phyloP scores from a whole-genome alignment of 1,140 invertebrate genomes.

The Pogonus chalceus region DNA sequence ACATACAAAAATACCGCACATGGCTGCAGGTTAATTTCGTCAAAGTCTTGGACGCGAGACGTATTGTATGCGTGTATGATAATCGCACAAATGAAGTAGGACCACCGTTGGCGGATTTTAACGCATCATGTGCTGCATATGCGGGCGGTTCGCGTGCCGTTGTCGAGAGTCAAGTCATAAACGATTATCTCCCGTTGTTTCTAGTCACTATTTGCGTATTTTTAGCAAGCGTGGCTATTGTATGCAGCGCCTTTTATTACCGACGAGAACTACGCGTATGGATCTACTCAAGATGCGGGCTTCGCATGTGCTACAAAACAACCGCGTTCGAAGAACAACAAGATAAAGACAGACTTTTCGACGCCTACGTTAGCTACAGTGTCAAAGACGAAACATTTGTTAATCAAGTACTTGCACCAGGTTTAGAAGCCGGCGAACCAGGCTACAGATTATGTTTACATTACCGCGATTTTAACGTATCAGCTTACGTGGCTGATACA shows the following conservation, averaged over 20 bases:
- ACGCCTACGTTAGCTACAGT: slow-evolving; percentile 86
- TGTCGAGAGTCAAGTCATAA: slow-evolving; percentile 63
- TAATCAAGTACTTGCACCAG: slow-evolving; percentile 70
- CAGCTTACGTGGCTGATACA: slow-evolving; percentile 74
- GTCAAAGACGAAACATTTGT: slow-evolving; percentile 84
- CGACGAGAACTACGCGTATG: slow-evolving; percentile 74
- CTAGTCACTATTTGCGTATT: slow-evolving; percentile 64
- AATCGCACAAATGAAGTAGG: slow-evolving; percentile 49
- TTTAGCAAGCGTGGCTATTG: slow-evolving; percentile 56
- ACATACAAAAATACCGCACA: slow-evolving; percentile 61
- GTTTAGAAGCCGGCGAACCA: slow-evolving; percentile 62
- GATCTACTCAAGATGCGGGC: slow-evolving; percentile 76
- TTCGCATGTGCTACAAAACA: slow-evolving; percentile 72
- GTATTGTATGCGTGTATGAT: slow-evolving; percentile 57
- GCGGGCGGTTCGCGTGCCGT: slow-evolving; percentile 52
- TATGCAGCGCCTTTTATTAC: slow-evolving; percentile 69
- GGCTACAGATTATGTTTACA: slow-evolving; percentile 75
- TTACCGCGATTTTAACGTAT: slow-evolving; percentile 75
- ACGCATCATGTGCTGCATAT: slow-evolving; percentile 54
- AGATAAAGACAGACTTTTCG: slow-evolving; percentile 75
- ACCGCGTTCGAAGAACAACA: slow-evolving; percentile 62
- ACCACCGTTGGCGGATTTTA: slow-evolving; percentile 52
- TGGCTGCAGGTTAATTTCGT: slow-evolving; percentile 64
- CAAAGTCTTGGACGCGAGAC: slow-evolving; percentile 60
- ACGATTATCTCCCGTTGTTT: slow-evolving; percentile 67